Base-by-base conservation (phyloP, 2,888 invertebrate genomes). In the Eledone cirrhosa region DNA sequence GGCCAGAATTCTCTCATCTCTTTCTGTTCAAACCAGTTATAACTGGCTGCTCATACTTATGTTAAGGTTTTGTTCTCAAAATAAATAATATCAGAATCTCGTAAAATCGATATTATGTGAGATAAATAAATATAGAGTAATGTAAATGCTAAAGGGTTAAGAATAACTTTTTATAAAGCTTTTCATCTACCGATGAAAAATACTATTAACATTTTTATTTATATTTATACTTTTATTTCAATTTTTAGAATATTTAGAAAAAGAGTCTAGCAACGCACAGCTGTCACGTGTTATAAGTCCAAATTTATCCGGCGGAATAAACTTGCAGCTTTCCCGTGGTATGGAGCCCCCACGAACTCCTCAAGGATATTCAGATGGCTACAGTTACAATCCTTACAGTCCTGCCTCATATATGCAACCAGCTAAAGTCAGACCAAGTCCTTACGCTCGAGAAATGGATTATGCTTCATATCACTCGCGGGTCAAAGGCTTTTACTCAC, bases 361-460 rank as follows among this genome's bases (percentile, higher is more conserved):
- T 69, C 86, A 86, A 79, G 81, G 80, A 65, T 83, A 84, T 80
- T 41, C 79, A 7, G 86, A 85, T 79, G 84, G 83, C 33, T 83
- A 85, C 76, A 84, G 83, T 22, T 88, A 88, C 78, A 82, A 84
- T 24, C 84, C 87, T 29, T 88, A 88, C 81, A 82, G 84, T 33
- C 83, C 86, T 65, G 87, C 87, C 80, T 83, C 87, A 1, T 89
- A 89, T 80, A 85, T 87, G 81, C 85, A 84, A 82, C 80, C 84
- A 2, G 81, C 88, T 14, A 86, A 86, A 80, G 79, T 84, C 19
- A 80, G 88, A n/a, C 86, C 87, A 22, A 82, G 87, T 13, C 89
- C 90, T 24, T 89, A 89, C 82, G 80, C 85, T 14, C 81, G 88
- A 29, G 85, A 86, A 41, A 82, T 88, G 83, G 90, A 89, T 78